Evolutionary conservation across 2,888 invertebrate species (phyloP), one percentile per base, ranked within the genome.

Genomic region (Pristionchus maxplancki): DNA sequence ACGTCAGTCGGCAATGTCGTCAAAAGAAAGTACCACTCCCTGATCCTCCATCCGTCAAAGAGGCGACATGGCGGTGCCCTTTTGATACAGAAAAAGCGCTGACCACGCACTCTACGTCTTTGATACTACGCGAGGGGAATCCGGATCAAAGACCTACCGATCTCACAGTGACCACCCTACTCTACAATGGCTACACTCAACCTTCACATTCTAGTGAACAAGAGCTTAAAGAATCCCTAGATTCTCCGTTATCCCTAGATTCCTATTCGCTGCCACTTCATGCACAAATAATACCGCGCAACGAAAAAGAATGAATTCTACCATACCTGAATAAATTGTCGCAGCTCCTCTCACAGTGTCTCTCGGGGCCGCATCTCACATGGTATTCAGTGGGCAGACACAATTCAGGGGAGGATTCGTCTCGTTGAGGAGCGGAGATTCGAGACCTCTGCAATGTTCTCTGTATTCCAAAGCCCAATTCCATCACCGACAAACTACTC

Each of bases 241-340:
- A n/a, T n/a, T n/a, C n/a, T n/a, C n/a, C n/a, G n/a, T n/a, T n/a
- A n/a, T n/a, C n/a, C n/a, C n/a, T n/a, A n/a, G n/a, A n/a, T n/a
- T n/a, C n/a, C n/a, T n/a, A n/a, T n/a, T n/a, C n/a, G n/a, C n/a
- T n/a, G n/a, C n/a, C n/a, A 48, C 48, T 6, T 9, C 6, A 48
- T 48, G 48, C n/a, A 53, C 48, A 31, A 62, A 58, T 28, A 82
- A 44, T 24, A 20, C 50, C 20, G 37, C 44, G 4, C 20, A 58
- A 31, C 13, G 34, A 71, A 48, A 9, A 48, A 48, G 1, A 8
- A 8, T 20, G 50, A 50, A 6, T 15, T 8, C 17, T 50, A 48
- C n/a, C 88, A 17, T 86, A 92, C 92, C 90, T 91, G 90, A 91
- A 93, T 28, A 93, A 44, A 84, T 93, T 93, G 50, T 93, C 93